Percentiles rank a stretch among this genome's conserved stretches.
Evolutionary conservation across 2,888 invertebrate species (phyloP).

Genomic region (Periphyllus acericola): DNA sequence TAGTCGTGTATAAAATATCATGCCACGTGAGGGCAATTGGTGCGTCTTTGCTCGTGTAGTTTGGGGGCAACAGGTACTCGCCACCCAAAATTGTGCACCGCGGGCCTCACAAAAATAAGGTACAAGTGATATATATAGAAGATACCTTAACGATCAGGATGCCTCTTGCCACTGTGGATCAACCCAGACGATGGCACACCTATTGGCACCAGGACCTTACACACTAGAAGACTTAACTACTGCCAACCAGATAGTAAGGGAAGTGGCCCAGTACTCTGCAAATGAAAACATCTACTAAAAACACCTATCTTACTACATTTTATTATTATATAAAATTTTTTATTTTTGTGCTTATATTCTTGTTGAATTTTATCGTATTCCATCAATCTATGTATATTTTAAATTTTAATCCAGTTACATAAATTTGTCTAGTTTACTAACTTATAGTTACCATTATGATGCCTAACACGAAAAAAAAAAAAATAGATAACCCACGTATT

Average conservation of each 20-base stretch:
- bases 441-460: not conserved
- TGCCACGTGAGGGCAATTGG: too few species aligned
- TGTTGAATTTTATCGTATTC: too few species aligned
- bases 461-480: not conserved
- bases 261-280: not conserved
- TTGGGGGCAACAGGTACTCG: too few species aligned
- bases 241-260: not conserved
- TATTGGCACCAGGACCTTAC: not conserved
- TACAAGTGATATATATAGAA: too few species aligned
- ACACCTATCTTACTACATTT: not conserved
- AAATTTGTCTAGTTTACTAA: too few species aligned
- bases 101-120: too few species aligned
- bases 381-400: too few species aligned
- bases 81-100: too few species aligned
- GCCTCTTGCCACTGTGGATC: not conserved
- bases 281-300: not conserved
- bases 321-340: not conserved
- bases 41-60: too few species aligned
- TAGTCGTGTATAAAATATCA: too few species aligned
- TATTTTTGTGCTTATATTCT: not conserved
- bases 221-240: not conserved
- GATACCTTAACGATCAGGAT: not conserved
- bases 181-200: constrained; percentile 11
- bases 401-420: too few species aligned
- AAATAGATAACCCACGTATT: too few species aligned